Evolutionary conservation across 2,797 vertebrate genomes (phyloP), one percentile per base, ranked within the genome.

Genomic region (Cephalopachus bancanus): DNA sequence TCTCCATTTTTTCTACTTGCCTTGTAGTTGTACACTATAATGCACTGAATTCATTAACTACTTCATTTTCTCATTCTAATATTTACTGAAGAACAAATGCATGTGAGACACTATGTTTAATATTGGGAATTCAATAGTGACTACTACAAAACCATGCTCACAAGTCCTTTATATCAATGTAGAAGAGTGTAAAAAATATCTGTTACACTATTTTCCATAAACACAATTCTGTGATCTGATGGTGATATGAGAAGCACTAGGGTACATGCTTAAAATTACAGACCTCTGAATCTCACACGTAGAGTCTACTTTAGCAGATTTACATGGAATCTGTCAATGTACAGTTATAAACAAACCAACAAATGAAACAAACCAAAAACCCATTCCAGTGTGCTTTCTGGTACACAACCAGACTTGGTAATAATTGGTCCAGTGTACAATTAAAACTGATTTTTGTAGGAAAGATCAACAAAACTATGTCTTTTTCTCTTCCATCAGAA

Each of bases 281-380:
- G 19, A 55, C 6, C 6, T 59, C 0, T 30, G 49, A 26, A 51
- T 78, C 0, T 6, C 9, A 26, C 10, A 1, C 10, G 59, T 28
- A 71, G 9, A 71, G n/a, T 89, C 20, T 15, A 89, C 76, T 85
- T 95, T 9, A 57, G 19, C 53, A 65, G 60, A 20, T 89, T 91
- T 74, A 8, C 11, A 65, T 86, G 20, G 16, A 69, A 60, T 78
- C 1, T 67, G 7, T 14, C 6, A 89, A 85, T n/a, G 19, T 62
- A 72, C 62, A 65, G n/a, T 86, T 83, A 49, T 91, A 84, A 67
- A 80, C 11, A 78, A 86, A 91, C 15, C 30, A 84, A 79, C 19
- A 44, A 81, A 60, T 2, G 12, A 62, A 86, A 22, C 17, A 51
- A 55, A 28, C 16, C 19, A 51, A 74, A 84, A 93, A 64, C 26